These are phyloP conservation scores for Neoaliturus tenellus DNA, from an alignment of 2,888 invertebrate genomes.

Conservation along the genomic window DNA sequence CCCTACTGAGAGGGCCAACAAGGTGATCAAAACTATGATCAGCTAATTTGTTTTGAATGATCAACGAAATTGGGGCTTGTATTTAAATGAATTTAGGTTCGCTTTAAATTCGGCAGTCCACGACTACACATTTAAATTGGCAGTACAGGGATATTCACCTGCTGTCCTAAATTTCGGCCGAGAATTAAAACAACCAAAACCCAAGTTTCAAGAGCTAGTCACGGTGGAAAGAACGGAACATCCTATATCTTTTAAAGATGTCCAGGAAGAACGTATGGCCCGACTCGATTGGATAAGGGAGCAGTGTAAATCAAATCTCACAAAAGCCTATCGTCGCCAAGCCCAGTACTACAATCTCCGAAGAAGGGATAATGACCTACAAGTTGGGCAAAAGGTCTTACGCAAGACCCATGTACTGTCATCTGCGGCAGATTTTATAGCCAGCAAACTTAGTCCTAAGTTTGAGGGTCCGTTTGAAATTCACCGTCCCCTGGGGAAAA, in stretches of 20 bases:
- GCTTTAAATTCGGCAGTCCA: slow-evolving; percentile 64
- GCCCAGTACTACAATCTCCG: slow-evolving; percentile 60
- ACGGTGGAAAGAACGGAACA: background rate
- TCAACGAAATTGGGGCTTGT: slow-evolving; percentile 65
- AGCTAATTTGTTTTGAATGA: slow-evolving; percentile 65
- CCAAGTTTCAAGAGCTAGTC: background rate
- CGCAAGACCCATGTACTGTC: background rate
- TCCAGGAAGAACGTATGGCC: background rate
- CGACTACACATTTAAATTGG: slow-evolving; percentile 62
- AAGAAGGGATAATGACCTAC: slow-evolving; percentile 1
- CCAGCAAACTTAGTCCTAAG: slow-evolving; percentile 9
- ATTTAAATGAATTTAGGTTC: slow-evolving; percentile 61
- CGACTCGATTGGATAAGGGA: background rate
- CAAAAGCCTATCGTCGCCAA: slow-evolving; percentile 52
- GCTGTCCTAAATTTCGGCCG: slow-evolving; percentile 63
- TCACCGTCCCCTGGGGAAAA: background rate
- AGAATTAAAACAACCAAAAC: slow-evolving; percentile 52
- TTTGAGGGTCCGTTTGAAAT: slow-evolving; percentile 34
- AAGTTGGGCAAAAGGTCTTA: background rate
- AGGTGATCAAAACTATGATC: slow-evolving; percentile 69
- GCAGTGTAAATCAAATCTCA: slow-evolving; percentile 27
- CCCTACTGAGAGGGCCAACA: slow-evolving; percentile 68
- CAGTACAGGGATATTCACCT: slow-evolving; percentile 62
- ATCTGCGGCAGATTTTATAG: background rate
- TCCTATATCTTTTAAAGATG: slow-evolving; percentile 15